Conservation (phyloP, 2,797 vertebrate species). For the Gymnopithys bicolor region DNA sequence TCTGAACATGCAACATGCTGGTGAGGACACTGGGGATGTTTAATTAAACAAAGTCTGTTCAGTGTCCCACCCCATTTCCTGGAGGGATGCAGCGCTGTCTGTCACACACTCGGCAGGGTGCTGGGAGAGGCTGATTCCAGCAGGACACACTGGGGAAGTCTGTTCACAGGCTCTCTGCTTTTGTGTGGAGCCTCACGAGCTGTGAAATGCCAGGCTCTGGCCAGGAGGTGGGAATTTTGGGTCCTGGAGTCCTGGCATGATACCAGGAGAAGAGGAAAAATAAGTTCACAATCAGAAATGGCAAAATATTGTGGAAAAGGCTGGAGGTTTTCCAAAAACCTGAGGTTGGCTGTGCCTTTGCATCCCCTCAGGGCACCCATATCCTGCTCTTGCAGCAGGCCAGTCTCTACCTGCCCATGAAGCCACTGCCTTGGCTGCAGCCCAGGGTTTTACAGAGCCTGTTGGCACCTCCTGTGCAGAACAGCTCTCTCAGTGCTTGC, state of each 20-base stretch:
- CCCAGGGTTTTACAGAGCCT: background rate
- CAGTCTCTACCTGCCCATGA: background rate
- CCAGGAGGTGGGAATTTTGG: background rate
- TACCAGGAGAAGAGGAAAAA: background rate
- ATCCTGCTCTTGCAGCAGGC: background rate
- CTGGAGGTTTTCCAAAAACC: background rate
- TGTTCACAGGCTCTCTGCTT: background rate
- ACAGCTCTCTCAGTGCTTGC: background rate
- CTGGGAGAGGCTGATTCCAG: background rate
- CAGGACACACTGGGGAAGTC: background rate
- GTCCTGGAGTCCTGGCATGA: background rate
- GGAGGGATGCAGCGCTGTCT: background rate
- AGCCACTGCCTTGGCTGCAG: background rate
- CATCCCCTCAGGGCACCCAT: background rate
- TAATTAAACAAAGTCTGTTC: background rate
- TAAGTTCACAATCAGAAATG: background rate
- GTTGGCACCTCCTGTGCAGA: background rate
- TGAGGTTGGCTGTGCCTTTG: background rate
- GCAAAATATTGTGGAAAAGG: background rate
- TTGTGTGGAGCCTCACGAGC: background rate
- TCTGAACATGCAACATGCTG: background rate
- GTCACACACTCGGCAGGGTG: background rate
- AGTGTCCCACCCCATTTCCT: background rate
- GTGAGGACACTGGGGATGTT: background rate
- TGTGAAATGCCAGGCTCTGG: background rate